A percentile compares a stretch with the other conserved stretches of the same genome.
phyloP scores from a whole-genome alignment of 2,113 vertebrate genomes.

The Entomyzon cyanotis region DNA sequence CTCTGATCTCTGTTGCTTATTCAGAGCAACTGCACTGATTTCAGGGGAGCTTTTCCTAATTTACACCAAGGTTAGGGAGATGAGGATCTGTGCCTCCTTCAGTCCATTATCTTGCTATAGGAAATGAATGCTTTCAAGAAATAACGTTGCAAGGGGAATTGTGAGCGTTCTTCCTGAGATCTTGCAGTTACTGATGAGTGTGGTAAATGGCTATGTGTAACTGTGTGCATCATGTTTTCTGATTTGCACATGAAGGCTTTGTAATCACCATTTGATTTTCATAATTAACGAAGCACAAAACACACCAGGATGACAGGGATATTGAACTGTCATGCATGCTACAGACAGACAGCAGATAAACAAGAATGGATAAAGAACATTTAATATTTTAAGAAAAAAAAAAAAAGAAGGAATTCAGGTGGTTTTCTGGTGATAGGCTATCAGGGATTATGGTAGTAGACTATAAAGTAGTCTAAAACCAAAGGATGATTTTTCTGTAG shows the following conservation, averaged over 20 bases:
- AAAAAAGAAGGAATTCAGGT: accelerated
- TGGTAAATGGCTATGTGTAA: background rate
- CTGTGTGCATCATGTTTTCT: background rate
- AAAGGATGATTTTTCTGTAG: background rate
- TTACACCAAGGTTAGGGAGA: background rate
- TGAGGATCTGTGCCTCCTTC: constrained; percentile 1
- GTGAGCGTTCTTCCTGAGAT: background rate
- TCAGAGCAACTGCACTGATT: background rate
- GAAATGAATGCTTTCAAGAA: background rate
- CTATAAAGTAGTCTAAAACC: background rate
- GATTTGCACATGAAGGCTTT: constrained; percentile 42
- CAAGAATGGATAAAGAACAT: background rate
- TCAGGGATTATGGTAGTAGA: background rate
- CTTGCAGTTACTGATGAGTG: background rate
- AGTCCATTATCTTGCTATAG: background rate
- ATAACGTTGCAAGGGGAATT: background rate
- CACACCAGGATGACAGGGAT: background rate
- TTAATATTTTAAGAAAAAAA: background rate
- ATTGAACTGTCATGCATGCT: background rate
- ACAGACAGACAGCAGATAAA: constrained; percentile 3
- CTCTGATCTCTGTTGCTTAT: background rate
- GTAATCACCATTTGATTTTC: constrained; percentile 21
- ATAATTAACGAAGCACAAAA: constrained; percentile 34
- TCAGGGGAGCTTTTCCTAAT: background rate
- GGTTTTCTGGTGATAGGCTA: background rate